phyloP scores from a whole-genome alignment of 2,113 vertebrate species.

The Syrmaticus mikado region DNA sequence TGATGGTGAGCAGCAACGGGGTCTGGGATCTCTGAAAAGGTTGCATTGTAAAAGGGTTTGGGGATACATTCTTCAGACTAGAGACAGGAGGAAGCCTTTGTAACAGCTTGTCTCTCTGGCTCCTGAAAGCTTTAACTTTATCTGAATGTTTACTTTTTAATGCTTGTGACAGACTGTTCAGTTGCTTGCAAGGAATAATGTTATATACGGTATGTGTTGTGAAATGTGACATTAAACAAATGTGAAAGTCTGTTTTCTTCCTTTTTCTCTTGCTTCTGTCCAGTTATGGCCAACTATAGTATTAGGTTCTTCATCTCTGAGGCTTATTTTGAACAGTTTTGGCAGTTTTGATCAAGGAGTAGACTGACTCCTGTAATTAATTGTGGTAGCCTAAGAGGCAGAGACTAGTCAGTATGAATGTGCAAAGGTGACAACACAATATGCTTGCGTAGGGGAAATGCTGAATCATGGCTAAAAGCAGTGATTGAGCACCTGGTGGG shows the following conservation, averaged over 20 bases:
- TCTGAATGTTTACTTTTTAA: slow-evolving; percentile 20
- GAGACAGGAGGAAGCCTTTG: slow-evolving; percentile 14
- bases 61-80: background rate
- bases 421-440: background rate
- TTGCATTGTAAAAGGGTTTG: background rate
- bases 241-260: slow-evolving; percentile 30
- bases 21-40: background rate
- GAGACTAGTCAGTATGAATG: background rate
- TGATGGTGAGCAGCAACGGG: background rate
- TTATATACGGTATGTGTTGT: background rate
- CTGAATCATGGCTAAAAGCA: too few species aligned
- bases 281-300: background rate
- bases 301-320: background rate
- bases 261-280: background rate
- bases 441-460: background rate
- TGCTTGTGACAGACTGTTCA: slow-evolving; percentile 28
- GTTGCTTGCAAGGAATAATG: slow-evolving; percentile 32
- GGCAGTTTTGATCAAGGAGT: background rate
- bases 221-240: slow-evolving; percentile 37
- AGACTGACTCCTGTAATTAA: background rate
- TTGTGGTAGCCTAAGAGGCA: background rate
- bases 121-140: slow-evolving; percentile 6
- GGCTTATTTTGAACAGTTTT: background rate
- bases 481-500: too few species aligned
- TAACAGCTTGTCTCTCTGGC: background rate